Evolutionary conservation across 2,113 vertebrate genomes (phyloP), one percentile per base, ranked within the genome.

Genomic region (Atrichornis clamosus): DNA sequence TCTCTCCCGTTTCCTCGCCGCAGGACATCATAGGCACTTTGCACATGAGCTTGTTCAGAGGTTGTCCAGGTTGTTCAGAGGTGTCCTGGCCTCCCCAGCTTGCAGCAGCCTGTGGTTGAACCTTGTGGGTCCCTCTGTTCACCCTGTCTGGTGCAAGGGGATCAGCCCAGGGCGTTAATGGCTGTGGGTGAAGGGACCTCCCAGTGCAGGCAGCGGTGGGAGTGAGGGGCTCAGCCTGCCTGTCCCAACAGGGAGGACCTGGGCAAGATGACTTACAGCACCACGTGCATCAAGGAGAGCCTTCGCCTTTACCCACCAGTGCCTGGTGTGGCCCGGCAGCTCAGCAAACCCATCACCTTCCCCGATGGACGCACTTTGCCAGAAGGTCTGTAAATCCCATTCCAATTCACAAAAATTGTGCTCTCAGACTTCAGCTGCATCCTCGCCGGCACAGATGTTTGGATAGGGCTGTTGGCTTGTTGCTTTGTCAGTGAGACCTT

Each of bases 261-360:
- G 33, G 95, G 70, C 85, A 98, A 98, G 98, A 98, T 99, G 95
- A 94, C 98, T 2, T 99, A 99, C 91, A 99, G 98, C 62, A 99
- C 98, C 53, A 98, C 99, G 99, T 99, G 99, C 95, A 99, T 99
- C 89, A 99, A 98, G 95, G 99, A 99, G 96, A 98, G 97, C 18
- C 98, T 99, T 42, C 98, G 99, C 23, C 93, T 99, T 33, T 98
- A 98, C 79, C 98, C 99, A 3, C 98, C 99, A 0, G 96, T 98
- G 15, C 97, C 98, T 0, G 97, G 97, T 11, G 96, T 98, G 9
- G 89, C 98, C 86, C 98, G 99, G 86, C 96, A 97, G 74, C 97
- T 98, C 87, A 98, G 97, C 95, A 98, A 99, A 86, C 97, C 98
- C 60, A 32, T 99, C 53, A 98, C 98, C 5, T 99, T 99, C 95